These are phyloP conservation scores for Xenopus laevis DNA, from an alignment of 2,113 vertebrate species.

Conservation along the genomic window DNA sequence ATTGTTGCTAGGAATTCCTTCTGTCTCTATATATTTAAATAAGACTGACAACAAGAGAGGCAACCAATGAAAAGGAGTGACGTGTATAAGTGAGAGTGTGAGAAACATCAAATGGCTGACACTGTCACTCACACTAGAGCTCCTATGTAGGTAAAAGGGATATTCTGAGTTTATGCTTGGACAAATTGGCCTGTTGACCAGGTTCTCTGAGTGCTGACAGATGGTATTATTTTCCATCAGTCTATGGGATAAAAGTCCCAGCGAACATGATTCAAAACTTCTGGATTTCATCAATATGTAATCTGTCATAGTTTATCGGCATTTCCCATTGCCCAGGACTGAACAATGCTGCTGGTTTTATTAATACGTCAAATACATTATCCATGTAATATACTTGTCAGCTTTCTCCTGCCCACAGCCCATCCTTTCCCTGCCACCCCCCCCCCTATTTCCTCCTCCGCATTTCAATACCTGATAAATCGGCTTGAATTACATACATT, in stretches of 20 bases:
- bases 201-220: constrained; percentile 61
- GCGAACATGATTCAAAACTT: constrained; percentile 79
- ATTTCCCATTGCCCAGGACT: constrained; percentile 65
- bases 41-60: no score
- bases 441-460: constrained; percentile 62
- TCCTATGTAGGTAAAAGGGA: background rate
- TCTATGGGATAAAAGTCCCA: constrained; percentile 74
- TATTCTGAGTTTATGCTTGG: constrained; percentile 2
- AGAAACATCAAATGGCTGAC: background rate
- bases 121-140: background rate
- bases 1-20: no score
- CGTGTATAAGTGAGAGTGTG: background rate
- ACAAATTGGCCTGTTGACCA: constrained; percentile 38
- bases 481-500: constrained; percentile 77
- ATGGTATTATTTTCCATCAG: constrained; percentile 75
- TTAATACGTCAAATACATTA: constrained; percentile 87
- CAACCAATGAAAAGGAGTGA: no score
- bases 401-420: background rate
- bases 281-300: constrained; percentile 82
- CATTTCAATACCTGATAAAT: constrained; percentile 79
- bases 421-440: constrained; percentile 52
- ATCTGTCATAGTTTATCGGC: constrained; percentile 82
- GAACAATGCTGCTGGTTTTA: constrained; percentile 77
- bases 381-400: constrained; percentile 82
- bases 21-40: no score